Conservation (phyloP, 2,113 vertebrate species). For the Otocyon megalotis region DNA sequence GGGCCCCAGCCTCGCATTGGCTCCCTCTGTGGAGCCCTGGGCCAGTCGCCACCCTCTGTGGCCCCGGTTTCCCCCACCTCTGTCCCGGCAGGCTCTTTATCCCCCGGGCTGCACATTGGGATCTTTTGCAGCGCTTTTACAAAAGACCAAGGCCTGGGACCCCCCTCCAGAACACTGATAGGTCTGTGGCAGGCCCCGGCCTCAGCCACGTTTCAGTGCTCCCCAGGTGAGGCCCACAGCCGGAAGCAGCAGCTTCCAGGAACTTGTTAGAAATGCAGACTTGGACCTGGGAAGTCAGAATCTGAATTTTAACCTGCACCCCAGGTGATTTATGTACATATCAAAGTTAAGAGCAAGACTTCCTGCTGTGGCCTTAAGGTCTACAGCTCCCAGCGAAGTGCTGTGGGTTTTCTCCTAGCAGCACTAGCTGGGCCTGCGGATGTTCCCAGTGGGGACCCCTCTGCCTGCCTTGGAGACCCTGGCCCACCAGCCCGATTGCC, state of each 20-base stretch:
- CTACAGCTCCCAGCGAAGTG: neutral
- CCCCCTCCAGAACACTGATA: neutral
- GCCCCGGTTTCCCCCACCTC: neutral
- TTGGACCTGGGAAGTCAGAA: neutral
- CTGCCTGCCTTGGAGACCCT: neutral
- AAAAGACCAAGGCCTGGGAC: neutral
- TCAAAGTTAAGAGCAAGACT: neutral
- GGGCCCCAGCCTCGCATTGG: neutral
- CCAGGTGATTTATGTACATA: neutral
- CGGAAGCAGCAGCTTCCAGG: neutral
- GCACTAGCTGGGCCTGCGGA: neutral
- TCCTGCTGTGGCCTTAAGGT: neutral
- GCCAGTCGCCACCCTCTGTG: neutral
- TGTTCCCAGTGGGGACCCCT: neutral
- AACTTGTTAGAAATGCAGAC: neutral
- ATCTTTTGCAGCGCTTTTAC: conserved; percentile 3
- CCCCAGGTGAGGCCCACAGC: neutral
- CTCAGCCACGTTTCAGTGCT: neutral
- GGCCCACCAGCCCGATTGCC: neutral
- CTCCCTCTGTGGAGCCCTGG: neutral
- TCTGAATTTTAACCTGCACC: neutral
- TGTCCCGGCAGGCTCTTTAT: neutral
- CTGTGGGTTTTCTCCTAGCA: neutral
- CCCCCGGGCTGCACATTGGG: neutral
- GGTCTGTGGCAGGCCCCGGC: neutral